Conservation (phyloP, 2,888 invertebrate species). For the Sycophila texana region DNA sequence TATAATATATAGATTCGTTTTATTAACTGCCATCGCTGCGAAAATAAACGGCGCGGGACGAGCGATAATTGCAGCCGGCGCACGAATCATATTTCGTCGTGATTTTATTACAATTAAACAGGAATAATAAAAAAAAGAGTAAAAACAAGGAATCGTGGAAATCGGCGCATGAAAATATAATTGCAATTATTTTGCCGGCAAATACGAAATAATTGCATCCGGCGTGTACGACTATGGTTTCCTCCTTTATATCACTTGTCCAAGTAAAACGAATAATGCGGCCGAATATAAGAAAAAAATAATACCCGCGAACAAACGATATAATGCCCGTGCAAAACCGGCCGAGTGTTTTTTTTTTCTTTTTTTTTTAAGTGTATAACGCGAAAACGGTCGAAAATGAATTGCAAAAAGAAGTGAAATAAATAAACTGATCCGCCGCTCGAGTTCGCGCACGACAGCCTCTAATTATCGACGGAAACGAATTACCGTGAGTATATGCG, state of each 20-base stretch:
- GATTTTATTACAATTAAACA: too few relatives aligned
- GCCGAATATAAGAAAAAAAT: not conserved
- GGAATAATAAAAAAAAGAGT: too few relatives aligned
- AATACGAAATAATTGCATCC: not conserved
- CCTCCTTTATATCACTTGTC: too few relatives aligned
- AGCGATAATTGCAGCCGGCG: too few relatives aligned
- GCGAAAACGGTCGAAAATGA: not conserved
- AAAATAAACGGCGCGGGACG: too few relatives aligned
- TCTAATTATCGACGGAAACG: constrained; percentile 17
- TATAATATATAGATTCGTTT: too few relatives aligned
- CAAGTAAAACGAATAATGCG: too few relatives aligned
- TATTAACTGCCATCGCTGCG: too few relatives aligned
- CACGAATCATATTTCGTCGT: too few relatives aligned
- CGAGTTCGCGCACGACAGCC: not conserved
- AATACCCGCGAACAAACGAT: not conserved
- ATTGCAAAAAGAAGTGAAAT: not conserved
- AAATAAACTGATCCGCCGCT: too few relatives aligned
- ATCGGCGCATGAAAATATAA: constrained; percentile 28
- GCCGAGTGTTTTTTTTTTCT: not conserved
- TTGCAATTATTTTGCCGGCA: constrained; percentile 20
- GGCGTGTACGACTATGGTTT: too few relatives aligned
- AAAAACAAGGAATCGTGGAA: not conserved
- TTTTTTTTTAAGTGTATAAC: not conserved
- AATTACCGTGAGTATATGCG: not conserved
- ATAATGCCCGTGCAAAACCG: not conserved